Evolutionary conservation across 2,113 vertebrate species (phyloP), one percentile per base, ranked within the genome.

Genomic region (Uria aalge): DNA sequence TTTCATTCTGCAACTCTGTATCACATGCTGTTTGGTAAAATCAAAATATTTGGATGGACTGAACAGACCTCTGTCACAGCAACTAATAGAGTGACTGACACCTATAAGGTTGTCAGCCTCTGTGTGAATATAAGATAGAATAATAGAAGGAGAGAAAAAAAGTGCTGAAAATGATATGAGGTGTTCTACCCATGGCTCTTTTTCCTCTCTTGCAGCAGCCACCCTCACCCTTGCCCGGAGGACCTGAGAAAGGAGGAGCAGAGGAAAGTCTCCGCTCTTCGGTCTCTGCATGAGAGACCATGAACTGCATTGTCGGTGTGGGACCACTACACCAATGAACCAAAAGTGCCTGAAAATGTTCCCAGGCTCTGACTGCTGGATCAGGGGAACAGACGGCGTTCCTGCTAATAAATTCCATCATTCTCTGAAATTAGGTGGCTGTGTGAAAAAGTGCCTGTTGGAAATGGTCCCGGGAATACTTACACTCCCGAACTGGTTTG

Each of bases 381-480:
- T 69, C 55, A 87, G 43, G 69, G 69, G 74, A 87, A 40, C 47
- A 84, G 47, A 72, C 24, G 1, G 3, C 5, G 6, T 53, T 96
- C 43, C 50, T 87, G 40, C 29, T 92, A 78, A 87, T 60, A 94
- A 81, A 91, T 91, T 87, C 77, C 62, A 40, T 88, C 64, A 11
- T 43, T 56, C 87, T 79, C 47, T 87, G 80, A 90, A 90, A 87
- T 91, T 53, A 91, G 71, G 86, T 85, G 87, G 66, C 84, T 94
- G 45, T 4, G 3, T 93, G 84, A 94, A 96, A 92, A 95, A 87
- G 43, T 82, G 91, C 15, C 80, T 85, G 22, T 64, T 94, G 90
- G 94, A 96, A 96, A 91, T 45, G 27, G 9, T 85, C 87, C 94
- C 29, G 3, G 84, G 85, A 91, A 79, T 90, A 90, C 85, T 93